Evolutionary conservation across 2,113 vertebrate genomes (phyloP).

Genomic region (Spheniscus mendiculus): DNA sequence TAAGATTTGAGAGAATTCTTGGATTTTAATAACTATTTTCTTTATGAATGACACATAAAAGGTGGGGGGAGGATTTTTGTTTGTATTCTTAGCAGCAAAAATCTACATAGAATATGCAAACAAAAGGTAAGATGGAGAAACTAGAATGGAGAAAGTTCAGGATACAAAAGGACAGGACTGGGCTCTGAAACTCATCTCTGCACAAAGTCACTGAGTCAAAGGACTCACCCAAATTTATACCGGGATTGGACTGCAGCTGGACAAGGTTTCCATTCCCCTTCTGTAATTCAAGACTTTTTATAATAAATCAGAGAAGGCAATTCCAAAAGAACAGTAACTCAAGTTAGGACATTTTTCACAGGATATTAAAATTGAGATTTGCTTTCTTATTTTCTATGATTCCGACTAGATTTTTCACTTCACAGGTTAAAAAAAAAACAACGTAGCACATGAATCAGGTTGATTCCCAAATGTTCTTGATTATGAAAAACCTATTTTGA

Average conservation of each 20-base stretch:
- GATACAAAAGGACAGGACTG: not conserved
- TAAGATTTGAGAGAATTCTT: not conserved
- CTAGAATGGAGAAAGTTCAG: not conserved
- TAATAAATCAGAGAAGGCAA: not conserved
- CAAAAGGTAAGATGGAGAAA: not conserved
- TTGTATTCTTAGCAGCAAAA: not conserved
- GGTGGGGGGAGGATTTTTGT: rapidly evolving
- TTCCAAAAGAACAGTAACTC: not conserved
- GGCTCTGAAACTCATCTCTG: not conserved
- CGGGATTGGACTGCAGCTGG: not conserved
- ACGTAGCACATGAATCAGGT: not conserved
- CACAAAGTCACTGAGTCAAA: not conserved
- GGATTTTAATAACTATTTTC: not conserved
- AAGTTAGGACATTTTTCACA: not conserved
- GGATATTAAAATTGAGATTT: not conserved
- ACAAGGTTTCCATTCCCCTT: not conserved
- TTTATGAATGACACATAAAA: not conserved
- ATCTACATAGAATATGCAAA: not conserved
- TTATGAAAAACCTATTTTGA: not conserved
- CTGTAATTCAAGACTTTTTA: not conserved
- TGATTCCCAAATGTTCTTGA: not conserved
- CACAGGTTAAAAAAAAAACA: not conserved
- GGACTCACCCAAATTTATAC: not conserved
- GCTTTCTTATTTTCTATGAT: not conserved
- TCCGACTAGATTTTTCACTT: not conserved